These are phyloP conservation scores for Sphyrna mokarran DNA, from an alignment of 2,113 vertebrate genomes.

Conservation along the genomic window DNA sequence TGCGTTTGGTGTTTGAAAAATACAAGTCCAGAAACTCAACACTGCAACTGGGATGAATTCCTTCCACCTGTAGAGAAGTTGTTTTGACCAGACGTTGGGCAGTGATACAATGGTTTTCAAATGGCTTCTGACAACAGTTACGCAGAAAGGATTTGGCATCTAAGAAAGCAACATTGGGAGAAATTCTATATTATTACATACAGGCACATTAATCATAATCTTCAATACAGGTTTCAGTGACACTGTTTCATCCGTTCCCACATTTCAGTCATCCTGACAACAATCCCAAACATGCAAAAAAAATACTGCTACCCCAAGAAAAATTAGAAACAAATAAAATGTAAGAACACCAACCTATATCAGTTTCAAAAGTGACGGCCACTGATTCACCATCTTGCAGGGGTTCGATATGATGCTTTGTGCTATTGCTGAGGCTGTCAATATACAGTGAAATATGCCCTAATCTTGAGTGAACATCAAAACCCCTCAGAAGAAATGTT, in stretches of 20 bases:
- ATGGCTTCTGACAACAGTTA: conserved; percentile 44
- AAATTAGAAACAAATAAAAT: not conserved
- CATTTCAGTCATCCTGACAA: no score
- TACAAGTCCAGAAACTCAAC: conserved; percentile 44
- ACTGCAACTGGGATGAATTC: conserved; percentile 41
- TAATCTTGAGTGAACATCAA: conserved; percentile 40
- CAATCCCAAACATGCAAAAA: not conserved
- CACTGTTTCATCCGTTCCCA: not conserved
- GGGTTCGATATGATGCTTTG: conserved; percentile 46
- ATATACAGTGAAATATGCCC: conserved; percentile 44
- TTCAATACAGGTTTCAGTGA: not conserved
- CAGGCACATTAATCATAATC: not conserved
- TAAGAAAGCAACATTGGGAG: conserved; percentile 32
- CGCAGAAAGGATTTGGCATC: conserved; percentile 44
- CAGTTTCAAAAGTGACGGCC: conserved; percentile 47
- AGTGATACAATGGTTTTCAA: conserved; percentile 43
- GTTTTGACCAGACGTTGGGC: conserved; percentile 41
- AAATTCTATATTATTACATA: not conserved
- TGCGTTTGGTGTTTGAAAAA: conserved; percentile 44
- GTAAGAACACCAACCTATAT: conserved; percentile 44
- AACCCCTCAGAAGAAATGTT: conserved; percentile 47
- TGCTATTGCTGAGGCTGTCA: conserved; percentile 45
- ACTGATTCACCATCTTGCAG: conserved; percentile 44
- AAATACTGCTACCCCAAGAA: not conserved
- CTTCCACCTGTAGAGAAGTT: conserved; percentile 46